These are phyloP conservation scores for Tilapia sparmanii DNA, from an alignment of 2,113 vertebrate species.

Conservation along the genomic window DNA sequence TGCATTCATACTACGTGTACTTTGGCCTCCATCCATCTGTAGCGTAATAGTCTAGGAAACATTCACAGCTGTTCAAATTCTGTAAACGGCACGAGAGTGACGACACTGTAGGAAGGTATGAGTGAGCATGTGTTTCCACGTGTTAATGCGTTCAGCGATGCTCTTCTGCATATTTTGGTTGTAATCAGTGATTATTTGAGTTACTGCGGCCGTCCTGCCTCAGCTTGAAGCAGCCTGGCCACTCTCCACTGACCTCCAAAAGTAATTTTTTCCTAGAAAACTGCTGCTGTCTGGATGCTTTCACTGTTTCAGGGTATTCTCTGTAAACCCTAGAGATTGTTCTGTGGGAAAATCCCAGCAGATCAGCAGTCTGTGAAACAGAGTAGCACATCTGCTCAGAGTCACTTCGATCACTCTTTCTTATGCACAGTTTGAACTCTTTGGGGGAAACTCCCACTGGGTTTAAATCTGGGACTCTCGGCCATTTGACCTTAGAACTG, in stretches of 20 bases:
- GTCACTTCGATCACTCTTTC: neutral
- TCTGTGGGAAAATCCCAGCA: neutral
- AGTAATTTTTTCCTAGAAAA: neutral
- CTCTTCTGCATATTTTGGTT: neutral
- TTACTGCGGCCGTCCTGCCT: neutral
- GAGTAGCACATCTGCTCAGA: neutral
- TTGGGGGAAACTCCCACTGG: too few species aligned
- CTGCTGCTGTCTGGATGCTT: neutral
- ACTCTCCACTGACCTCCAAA: neutral
- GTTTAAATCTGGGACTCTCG: too few species aligned
- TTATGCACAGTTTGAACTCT: neutral
- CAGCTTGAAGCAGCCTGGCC: neutral
- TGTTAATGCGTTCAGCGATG: neutral
- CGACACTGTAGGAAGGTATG: neutral
- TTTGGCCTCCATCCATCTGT: conserved; percentile 14
- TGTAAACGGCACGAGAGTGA: neutral
- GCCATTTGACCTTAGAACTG: too few species aligned
- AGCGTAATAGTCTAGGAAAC: neutral
- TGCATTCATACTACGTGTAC: conserved; percentile 16
- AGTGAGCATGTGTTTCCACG: neutral
- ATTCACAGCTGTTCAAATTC: neutral
- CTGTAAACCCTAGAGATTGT: neutral
- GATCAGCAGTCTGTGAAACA: neutral
- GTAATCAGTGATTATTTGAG: neutral
- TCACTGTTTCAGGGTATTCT: neutral